Percentiles rank a stretch among this genome's conserved stretches.
Conservation (phyloP, 64 coral and sea anemone genomes). For the Cladopsammia gracilis region DNA sequence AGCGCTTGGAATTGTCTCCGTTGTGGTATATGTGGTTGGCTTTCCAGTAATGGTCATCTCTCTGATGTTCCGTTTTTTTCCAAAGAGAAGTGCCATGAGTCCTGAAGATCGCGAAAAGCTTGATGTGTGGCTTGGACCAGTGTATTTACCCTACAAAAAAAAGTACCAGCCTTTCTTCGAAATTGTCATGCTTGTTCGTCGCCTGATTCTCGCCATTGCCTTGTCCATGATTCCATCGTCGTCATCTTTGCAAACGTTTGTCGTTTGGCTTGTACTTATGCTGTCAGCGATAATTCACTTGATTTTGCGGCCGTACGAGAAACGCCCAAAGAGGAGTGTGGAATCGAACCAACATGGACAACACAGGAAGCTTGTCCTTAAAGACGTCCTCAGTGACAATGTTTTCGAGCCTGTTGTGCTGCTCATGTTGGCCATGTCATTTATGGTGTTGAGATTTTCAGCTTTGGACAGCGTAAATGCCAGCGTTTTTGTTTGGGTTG, state of each 20-base stretch:
- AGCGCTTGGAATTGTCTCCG: constrained; percentile 13
- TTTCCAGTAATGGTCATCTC: constrained; percentile 20
- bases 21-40: constrained; percentile 52
- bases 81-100: not conserved
- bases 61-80: constrained; percentile 27
- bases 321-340: too few species aligned
- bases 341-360: too few species aligned
- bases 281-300: not conserved
- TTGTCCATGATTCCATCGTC: constrained; percentile 32
- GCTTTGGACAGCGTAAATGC: not conserved
- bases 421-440: constrained; percentile 34
- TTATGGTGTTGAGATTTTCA: constrained; percentile 36
- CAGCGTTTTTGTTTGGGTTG: constrained; percentile 10
- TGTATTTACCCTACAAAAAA: constrained; percentile 40
- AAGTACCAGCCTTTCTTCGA: constrained; percentile 39
- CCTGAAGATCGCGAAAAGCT: not conserved
- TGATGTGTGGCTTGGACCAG: constrained; percentile 34
- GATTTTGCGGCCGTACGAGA: not conserved
- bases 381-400: not conserved
- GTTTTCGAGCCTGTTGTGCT: not conserved
- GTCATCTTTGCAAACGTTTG: constrained; percentile 12
- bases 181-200: not conserved
- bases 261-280: constrained; percentile 11
- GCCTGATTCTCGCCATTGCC: constrained; percentile 13
- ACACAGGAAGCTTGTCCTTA: too few species aligned